Evolutionary conservation across 1,140 invertebrate genomes (phyloP).

Genomic region (Acromyrmex heyeri): DNA sequence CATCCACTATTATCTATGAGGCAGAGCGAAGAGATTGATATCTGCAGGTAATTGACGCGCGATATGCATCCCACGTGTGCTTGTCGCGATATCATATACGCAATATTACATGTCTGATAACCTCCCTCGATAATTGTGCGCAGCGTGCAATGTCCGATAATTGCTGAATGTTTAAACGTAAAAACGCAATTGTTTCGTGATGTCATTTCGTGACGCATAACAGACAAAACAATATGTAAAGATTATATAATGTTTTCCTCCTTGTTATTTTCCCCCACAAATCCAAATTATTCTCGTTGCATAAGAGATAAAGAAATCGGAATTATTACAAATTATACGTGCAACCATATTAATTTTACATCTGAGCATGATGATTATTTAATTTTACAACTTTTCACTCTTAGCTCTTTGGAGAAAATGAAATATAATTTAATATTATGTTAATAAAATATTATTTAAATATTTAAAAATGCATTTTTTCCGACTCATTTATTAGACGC

Average conservation of each 20-base stretch:
- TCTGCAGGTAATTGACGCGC: conserved; percentile 6
- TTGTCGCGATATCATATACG: background rate
- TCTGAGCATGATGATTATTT: background rate
- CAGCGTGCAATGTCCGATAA: conserved; percentile 58
- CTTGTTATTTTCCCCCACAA: background rate
- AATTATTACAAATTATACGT: background rate
- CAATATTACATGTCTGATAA: conserved; percentile 24
- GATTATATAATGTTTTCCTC: conserved; percentile 40
- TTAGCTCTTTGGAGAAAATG: background rate
- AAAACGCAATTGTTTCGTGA: conserved; percentile 4
- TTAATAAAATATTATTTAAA: background rate
- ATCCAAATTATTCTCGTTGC: background rate
- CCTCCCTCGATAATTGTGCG: conserved; percentile 2
- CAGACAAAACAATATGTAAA: conserved; percentile 23
- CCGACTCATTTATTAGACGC: background rate
- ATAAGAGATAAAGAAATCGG: conserved; percentile 11
- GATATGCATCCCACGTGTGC: conserved; percentile 2
- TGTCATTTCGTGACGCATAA: conserved; percentile 1
- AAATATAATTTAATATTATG: background rate
- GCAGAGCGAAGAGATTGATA: background rate
- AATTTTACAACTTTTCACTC: background rate
- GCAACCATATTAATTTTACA: background rate
- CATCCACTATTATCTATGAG: background rate
- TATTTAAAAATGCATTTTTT: background rate
- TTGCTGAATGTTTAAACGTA: conserved; percentile 2